Evolutionary conservation across 2,888 invertebrate genomes (phyloP), one percentile per base, ranked within the genome.

Genomic region (Brachyptera putata): DNA sequence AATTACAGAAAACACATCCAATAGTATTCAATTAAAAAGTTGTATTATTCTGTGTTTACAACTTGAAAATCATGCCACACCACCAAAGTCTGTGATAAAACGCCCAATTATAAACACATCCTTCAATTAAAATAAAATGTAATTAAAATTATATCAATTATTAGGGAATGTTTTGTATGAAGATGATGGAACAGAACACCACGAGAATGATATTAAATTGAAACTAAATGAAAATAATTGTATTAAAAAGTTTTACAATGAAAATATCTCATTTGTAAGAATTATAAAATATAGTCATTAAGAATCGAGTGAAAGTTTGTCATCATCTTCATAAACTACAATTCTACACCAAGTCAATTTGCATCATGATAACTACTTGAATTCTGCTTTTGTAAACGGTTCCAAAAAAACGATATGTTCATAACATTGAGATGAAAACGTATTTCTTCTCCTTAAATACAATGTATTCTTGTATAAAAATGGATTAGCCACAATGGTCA

Each of bases 401-500:
- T n/a, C n/a, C n/a, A n/a, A n/a, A n/a, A n/a, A n/a, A n/a, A n/a
- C n/a, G 7, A 18, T 41, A 16, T 3, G 1, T 2, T 13, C 11
- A 9, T n/a, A 16, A 41, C 21, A 16, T 18, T 4, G 30, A 30
- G 30, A 7, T 41, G 18, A 16, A 18, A 2, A 21, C 41, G 18
- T 41, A 16, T 18, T 41, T 41, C 41, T 3, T n/a, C n/a, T n/a
- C n/a, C n/a, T n/a, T n/a, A n/a, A n/a, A n/a, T 22, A 36, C 21
- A 3, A 34, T 22, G 36, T 53, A 53, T 53, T 53, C 53, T 53
- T 53, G 53, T 53, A 53, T 21, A 46, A 46, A 43, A 46, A 46
- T 16, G 34, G 21, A 13, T 18, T 53, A 36, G 34, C 11, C 34
- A 18, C 16, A n/a, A n/a, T n/a, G n/a, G n/a, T 53, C 53, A 22